Conservation (phyloP, 2,888 invertebrate genomes). For the Drosophila nr. medialis region DNA sequence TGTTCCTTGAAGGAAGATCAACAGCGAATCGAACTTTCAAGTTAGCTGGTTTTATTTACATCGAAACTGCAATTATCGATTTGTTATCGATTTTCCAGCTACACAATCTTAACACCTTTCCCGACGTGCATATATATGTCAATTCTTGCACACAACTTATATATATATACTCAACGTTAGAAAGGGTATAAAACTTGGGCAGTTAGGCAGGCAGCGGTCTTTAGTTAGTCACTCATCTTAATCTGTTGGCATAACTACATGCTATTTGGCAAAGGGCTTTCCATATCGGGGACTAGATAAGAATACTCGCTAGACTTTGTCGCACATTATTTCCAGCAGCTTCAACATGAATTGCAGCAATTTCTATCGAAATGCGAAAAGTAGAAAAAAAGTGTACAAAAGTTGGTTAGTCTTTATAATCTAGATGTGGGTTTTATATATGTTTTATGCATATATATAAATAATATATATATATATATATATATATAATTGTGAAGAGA, state of each 20-base stretch:
- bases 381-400: neutral
- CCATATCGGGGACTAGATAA: slow-evolving; percentile 27
- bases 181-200: slow-evolving; percentile 9
- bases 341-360: slow-evolving; percentile 2
- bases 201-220: slow-evolving; percentile 14
- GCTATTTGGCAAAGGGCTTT: slow-evolving; percentile 33
- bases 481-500: neutral
- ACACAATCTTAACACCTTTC: neutral
- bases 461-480: neutral
- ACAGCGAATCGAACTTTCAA: neutral
- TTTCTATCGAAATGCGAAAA: neutral
- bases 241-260: slow-evolving; percentile 43
- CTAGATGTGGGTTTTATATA: neutral
- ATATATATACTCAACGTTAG: neutral
- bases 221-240: slow-evolving; percentile 43
- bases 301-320: neutral
- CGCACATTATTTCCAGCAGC: slow-evolving; percentile 4
- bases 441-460: neutral
- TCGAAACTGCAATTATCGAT: neutral
- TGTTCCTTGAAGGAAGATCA: neutral
- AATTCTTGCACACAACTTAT: neutral
- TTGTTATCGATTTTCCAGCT: neutral
- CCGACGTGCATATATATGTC: neutral
- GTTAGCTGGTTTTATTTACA: neutral
- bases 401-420: neutral